phyloP scores from a whole-genome alignment of 2,113 vertebrate species.

The Brachypteracias leptosomus region DNA sequence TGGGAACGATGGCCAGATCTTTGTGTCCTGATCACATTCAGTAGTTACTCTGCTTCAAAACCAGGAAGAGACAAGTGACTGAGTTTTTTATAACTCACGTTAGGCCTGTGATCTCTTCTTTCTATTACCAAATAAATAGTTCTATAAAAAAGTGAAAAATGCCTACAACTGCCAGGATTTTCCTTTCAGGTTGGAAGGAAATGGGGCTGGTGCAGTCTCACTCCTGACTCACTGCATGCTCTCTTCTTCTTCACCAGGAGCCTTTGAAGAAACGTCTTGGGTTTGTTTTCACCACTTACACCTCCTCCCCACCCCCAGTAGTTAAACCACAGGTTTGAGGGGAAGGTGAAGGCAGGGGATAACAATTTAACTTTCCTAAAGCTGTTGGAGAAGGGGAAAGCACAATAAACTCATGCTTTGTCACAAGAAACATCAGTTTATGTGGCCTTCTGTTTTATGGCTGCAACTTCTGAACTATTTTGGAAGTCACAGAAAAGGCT shows the following conservation, averaged over 20 bases:
- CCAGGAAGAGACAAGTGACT: background rate
- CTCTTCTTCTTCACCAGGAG: background rate
- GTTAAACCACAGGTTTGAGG: background rate
- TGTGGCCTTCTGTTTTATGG: background rate
- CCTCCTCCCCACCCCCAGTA: background rate
- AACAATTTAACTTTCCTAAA: background rate
- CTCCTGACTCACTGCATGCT: background rate
- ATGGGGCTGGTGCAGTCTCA: background rate
- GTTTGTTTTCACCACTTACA: background rate
- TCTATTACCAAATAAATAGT: background rate
- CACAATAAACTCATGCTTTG: background rate
- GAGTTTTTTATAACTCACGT: background rate
- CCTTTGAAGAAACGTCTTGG: background rate
- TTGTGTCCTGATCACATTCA: background rate
- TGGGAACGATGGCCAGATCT: background rate
- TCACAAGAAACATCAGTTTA: background rate
- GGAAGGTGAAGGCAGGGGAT: background rate
- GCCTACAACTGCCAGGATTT: background rate
- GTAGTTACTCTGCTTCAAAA: background rate
- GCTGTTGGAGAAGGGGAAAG: background rate
- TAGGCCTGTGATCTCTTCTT: background rate
- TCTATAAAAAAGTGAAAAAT: background rate
- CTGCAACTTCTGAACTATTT: background rate
- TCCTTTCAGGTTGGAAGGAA: background rate
- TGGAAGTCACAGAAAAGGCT: background rate